phyloP scores from a whole-genome alignment of 2,113 vertebrate species.

The Hemiscyllium ocellatum region DNA sequence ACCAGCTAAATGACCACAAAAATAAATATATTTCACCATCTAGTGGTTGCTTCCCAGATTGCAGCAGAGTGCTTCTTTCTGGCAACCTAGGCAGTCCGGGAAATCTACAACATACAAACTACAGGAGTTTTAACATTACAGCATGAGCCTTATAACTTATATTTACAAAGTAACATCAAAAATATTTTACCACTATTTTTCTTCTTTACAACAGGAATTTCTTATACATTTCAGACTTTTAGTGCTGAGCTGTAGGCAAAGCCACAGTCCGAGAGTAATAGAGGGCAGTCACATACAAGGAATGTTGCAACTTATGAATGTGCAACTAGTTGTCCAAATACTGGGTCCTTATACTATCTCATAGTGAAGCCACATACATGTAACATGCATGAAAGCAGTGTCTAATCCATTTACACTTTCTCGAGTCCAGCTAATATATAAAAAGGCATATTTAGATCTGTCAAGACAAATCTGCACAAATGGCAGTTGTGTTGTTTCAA shows the following conservation, averaged over 20 bases:
- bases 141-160: constrained; percentile 23
- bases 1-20: constrained; percentile 31
- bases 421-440: neutral
- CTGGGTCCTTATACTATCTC: constrained; percentile 3
- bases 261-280: neutral
- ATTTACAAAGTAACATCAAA: constrained; percentile 35
- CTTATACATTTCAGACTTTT: neutral
- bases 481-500: neutral
- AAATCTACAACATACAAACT: constrained; percentile 32
- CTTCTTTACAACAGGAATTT: constrained; percentile 28
- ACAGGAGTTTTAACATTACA: constrained; percentile 32
- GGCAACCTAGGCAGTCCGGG: constrained; percentile 5
- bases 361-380: neutral
- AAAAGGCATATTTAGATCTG: constrained; percentile 2
- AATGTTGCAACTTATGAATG: constrained; percentile 24
- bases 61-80: neutral
- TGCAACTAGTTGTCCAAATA: constrained; percentile 13
- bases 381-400: constrained; percentile 15
- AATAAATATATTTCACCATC: constrained; percentile 34
- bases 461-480: neutral
- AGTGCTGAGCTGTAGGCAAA: constrained; percentile 16
- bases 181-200: constrained; percentile 32
- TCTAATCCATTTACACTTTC: neutral
- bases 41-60: constrained; percentile 28
- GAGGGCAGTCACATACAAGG: constrained; percentile 19